Conservation (phyloP, 1,140 invertebrate species). For the Bursaphelenchus mucronatus region DNA sequence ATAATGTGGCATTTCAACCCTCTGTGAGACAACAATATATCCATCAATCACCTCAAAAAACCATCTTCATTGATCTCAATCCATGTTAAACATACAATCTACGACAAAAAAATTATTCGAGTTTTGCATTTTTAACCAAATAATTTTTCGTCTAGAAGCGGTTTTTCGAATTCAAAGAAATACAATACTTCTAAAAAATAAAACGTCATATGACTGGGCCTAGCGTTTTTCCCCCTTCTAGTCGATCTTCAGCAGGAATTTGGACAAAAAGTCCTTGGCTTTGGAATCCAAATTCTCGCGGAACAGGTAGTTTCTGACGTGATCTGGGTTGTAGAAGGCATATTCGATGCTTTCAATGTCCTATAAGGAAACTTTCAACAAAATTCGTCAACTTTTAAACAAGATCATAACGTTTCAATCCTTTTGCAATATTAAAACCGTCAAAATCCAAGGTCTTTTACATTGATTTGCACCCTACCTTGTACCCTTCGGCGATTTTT, state of each 20-base stretch:
- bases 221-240: too few species aligned
- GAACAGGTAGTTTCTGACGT: conserved; percentile 55
- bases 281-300: conserved; percentile 55
- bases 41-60: too few species aligned
- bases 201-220: too few species aligned
- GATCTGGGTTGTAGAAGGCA: conserved; percentile 51
- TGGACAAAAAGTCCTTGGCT: conserved; percentile 57
- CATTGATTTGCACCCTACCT: conserved; percentile 32
- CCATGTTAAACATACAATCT: too few species aligned
- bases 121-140: too few species aligned
- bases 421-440: conserved; percentile 6
- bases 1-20: too few species aligned
- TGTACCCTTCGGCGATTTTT: conserved; percentile 50
- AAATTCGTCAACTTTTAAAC: background rate
- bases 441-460: background rate
- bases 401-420: background rate
- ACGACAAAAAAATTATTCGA: too few species aligned
- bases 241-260: conserved; percentile 37
- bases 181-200: too few species aligned
- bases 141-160: too few species aligned
- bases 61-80: too few species aligned
- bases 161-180: too few species aligned
- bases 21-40: too few species aligned
- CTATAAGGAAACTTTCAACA: conserved; percentile 32
- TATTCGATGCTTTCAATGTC: conserved; percentile 50